Conservation (phyloP, 2,888 invertebrate species). For the Spisula subtruncata region DNA sequence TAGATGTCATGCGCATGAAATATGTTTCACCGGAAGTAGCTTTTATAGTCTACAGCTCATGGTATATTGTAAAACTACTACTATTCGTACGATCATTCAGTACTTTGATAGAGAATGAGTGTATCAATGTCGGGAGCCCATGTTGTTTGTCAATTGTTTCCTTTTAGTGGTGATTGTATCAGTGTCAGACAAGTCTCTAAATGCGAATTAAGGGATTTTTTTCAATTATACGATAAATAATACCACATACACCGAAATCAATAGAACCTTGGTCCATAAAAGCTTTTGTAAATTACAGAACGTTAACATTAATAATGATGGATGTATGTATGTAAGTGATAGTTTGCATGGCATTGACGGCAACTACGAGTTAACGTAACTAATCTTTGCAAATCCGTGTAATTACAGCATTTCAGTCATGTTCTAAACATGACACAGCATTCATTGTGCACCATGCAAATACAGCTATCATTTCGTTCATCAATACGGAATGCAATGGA, state of each 20-base stretch:
- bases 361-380: neutral
- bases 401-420: no score
- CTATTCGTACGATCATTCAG: no score
- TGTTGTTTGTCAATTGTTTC: neutral
- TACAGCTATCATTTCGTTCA: no score
- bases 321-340: slow-evolving; percentile 34
- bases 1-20: no score
- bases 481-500: no score
- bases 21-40: no score
- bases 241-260: neutral
- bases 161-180: neutral
- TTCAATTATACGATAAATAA: slow-evolving; percentile 11
- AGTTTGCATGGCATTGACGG: slow-evolving; percentile 11
- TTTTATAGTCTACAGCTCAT: no score
- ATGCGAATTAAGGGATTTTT: neutral
- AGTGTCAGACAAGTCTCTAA: neutral
- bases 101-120: neutral
- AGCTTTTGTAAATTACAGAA: slow-evolving; percentile 37
- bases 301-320: slow-evolving; percentile 40
- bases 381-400: neutral
- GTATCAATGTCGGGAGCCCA: neutral
- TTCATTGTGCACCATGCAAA: slow-evolving; percentile 14
- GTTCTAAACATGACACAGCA: neutral
- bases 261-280: slow-evolving; percentile 34
- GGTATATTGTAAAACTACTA: no score